Conservation (phyloP, 2,797 vertebrate genomes). For the Lacerta agilis region DNA sequence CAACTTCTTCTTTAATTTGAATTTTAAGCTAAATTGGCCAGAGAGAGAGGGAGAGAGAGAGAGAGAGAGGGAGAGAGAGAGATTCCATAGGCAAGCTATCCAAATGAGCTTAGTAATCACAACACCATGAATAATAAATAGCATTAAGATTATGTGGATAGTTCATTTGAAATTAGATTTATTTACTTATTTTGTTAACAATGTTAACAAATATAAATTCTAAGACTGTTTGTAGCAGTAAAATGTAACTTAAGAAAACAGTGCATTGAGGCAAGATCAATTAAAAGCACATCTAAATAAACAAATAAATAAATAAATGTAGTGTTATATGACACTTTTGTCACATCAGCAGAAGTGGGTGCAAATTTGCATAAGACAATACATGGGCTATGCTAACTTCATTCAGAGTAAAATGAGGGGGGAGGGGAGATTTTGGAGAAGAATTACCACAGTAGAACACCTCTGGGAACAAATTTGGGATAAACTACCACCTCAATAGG, state of each 20-base stretch:
- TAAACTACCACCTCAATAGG: no score
- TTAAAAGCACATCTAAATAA: no score
- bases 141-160: not conserved
- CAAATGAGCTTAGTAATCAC: not conserved
- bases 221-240: no score
- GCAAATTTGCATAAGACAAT: not conserved
- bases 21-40: slow-evolving; percentile 27
- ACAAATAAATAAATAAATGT: no score
- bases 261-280: no score
- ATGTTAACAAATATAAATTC: no score
- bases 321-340: not conserved
- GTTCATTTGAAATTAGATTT: not conserved
- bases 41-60: not conserved
- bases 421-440: no score
- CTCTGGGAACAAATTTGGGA: no score
- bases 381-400: not conserved
- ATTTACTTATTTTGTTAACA: no score
- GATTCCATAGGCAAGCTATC: not conserved
- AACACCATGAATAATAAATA: not conserved
- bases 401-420: not conserved
- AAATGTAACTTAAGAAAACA: no score
- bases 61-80: not conserved
- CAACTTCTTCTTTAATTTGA: slow-evolving; percentile 14
- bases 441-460: no score
- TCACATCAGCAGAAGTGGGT: rapidly evolving